Base-by-base conservation (phyloP, 1,140 invertebrate species). In the Leptoteleia sp. region DNA sequence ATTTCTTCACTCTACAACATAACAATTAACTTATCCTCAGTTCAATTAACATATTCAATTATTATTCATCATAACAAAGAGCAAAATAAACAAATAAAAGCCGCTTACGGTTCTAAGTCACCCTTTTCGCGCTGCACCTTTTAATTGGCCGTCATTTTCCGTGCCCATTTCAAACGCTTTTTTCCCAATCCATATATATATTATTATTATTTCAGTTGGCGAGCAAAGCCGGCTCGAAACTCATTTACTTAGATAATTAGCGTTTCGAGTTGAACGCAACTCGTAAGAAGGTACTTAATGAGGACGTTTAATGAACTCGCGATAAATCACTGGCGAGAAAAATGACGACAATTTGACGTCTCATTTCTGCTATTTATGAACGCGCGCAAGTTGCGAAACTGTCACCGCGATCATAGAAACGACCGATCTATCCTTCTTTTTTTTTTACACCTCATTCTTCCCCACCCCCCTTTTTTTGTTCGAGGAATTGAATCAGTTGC, bases 281-380 rank as follows among this genome's bases (percentile, higher is more conserved):
- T 11, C 33, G 7, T 17, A 15, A 25, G 33, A 9, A 1, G 9
- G 40, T 55, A 27, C 31, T 37, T 62, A 62, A 47, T 62, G 31
- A 47, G 57, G 12, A 13, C 31, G 17, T 62, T 62, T 47, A 62
- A 6, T 17, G 19, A 62, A 48, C 40, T 11, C 31, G 31, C 6
- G 1, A 62, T 62, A 45, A 62, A 62, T 62, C 43, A 48, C 11
- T 1, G 6, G 4, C 38, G 1, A 12, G 45, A 37, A 62, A 62
- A 62, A 16, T 37, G 7, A 27, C 13, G 22, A 27, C 16, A 22
- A 29, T 42, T 42, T 42, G 25, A 42, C 38, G 8, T 42, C 16
- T 17, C 38, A 29, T 42, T 57, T 57, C 35, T 29, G 11, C 29
- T 13, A 15, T 47, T 47, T 12, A 43, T 12, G 4, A 4, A 11